Conservation (phyloP, 2,113 vertebrate species). For the Psophia crepitans region DNA sequence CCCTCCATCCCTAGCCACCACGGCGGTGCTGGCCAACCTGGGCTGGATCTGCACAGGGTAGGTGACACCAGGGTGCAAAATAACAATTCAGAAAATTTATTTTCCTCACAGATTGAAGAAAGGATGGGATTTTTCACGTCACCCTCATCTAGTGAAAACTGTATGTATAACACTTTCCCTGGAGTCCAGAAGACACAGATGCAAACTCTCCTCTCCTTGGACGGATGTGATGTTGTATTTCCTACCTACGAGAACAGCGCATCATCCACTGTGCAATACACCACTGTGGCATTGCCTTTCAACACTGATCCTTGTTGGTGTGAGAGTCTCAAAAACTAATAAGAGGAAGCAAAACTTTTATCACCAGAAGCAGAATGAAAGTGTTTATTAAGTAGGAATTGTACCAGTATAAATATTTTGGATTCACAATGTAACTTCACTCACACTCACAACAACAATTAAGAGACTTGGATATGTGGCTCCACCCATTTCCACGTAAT, state of each 20-base stretch:
- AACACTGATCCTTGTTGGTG: background rate
- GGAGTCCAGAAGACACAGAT: background rate
- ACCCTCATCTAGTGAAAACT: background rate
- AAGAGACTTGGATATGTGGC: background rate
- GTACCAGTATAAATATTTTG: background rate
- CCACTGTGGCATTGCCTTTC: background rate
- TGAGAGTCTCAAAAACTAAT: background rate
- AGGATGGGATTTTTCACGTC: background rate
- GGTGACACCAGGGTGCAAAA: background rate
- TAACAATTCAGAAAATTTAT: background rate
- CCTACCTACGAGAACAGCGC: background rate
- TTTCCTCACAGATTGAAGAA: background rate
- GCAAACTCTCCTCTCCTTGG: background rate
- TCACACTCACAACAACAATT: background rate
- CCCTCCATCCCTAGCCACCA: background rate
- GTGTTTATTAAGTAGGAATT: background rate
- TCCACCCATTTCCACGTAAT: background rate
- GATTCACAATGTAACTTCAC: background rate
- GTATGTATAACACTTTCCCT: background rate
- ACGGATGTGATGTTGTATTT: background rate
- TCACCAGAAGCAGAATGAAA: background rate
- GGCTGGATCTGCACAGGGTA: background rate
- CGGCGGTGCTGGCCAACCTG: fast-evolving
- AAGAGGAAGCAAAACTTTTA: background rate
- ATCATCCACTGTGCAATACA: background rate